These are phyloP conservation scores for Eublepharis macularius DNA, from an alignment of 2,113 vertebrate species.

Conservation along the genomic window DNA sequence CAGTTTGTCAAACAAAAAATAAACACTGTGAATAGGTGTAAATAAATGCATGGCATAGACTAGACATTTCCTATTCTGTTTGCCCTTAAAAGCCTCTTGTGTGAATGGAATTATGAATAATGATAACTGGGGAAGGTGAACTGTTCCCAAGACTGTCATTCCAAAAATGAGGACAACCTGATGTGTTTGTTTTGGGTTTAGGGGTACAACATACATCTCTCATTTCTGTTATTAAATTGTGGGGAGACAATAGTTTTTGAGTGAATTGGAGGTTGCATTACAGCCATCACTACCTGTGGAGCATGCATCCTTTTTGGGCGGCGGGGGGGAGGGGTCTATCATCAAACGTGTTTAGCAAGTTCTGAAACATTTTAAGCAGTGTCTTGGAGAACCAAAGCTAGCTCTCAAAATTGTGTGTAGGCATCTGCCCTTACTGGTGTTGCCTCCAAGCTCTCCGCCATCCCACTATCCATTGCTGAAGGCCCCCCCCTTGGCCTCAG, in stretches of 20 bases:
- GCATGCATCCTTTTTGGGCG: neutral
- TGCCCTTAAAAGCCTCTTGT: neutral
- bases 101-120: neutral
- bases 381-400: neutral
- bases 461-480: too few relatives aligned
- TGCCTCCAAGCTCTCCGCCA: too few relatives aligned
- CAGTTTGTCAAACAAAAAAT: neutral
- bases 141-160: neutral
- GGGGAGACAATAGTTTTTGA: neutral
- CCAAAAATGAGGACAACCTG: neutral
- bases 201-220: neutral
- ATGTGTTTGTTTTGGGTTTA: neutral
- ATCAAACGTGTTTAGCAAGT: neutral
- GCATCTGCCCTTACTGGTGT: too few relatives aligned
- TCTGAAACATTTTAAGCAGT: neutral
- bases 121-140: neutral
- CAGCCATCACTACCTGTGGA: neutral
- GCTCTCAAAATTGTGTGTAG: neutral
- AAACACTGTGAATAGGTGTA: neutral
- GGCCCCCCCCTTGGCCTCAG: too few relatives aligned
- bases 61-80: neutral
- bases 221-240: neutral
- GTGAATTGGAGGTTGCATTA: neutral
- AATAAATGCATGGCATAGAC: neutral
- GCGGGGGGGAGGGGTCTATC: too few relatives aligned